These are phyloP conservation scores for Rhombomys opimus DNA, from an alignment of 2,113 vertebrate genomes.

Conservation along the genomic window DNA sequence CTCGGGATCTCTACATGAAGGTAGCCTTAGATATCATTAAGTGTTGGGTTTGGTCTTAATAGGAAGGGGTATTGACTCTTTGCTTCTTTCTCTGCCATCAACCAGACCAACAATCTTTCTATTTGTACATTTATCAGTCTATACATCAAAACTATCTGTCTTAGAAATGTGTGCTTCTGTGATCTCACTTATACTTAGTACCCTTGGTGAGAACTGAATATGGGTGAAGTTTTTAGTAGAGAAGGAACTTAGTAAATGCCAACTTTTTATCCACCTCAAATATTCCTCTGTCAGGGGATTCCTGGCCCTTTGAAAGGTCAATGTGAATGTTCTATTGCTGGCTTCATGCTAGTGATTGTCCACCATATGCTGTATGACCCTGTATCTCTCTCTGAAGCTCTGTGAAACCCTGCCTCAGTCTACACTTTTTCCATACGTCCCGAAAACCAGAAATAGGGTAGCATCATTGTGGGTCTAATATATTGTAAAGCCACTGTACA, in stretches of 20 bases:
- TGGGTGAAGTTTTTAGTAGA: background rate
- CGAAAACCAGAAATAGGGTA: background rate
- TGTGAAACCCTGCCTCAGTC: background rate
- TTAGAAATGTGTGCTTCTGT: constrained; percentile 25
- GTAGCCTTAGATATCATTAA: background rate
- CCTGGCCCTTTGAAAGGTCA: background rate
- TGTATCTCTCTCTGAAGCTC: background rate
- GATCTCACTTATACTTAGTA: background rate
- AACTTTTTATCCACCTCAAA: background rate
- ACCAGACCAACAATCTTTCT: background rate
- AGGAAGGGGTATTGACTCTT: background rate
- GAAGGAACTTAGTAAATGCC: background rate
- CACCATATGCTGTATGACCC: background rate
- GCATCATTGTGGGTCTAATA: no score
- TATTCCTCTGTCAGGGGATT: background rate
- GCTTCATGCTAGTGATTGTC: background rate
- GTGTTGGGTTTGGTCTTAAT: background rate
- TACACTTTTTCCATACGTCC: background rate
- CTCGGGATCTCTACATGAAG: background rate
- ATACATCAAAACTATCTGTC: background rate
- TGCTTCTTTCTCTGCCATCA: background rate
- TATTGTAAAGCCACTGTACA: background rate
- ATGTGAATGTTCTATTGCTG: background rate
- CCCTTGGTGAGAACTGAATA: background rate
- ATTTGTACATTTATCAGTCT: background rate